phyloP scores from a whole-genome alignment of 2,113 vertebrate genomes.

The Rhinoderma darwinii region DNA sequence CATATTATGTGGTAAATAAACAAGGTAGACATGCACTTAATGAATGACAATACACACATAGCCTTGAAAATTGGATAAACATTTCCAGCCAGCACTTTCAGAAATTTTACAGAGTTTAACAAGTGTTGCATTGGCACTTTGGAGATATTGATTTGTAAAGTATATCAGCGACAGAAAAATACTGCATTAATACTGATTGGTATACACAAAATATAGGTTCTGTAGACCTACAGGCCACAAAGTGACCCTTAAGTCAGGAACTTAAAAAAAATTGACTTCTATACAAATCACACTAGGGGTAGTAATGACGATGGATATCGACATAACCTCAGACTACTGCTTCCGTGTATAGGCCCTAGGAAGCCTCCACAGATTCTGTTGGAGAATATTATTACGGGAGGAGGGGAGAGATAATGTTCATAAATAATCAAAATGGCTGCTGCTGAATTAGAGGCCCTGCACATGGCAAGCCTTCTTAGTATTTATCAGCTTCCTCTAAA shows the following conservation, averaged over 20 bases:
- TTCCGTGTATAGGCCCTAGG: too few species aligned
- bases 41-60: conserved; percentile 68
- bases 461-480: background rate
- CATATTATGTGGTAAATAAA: conserved; percentile 70
- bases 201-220: background rate
- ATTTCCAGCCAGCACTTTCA: conserved; percentile 31
- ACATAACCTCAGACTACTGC: too few species aligned
- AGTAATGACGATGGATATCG: too few species aligned
- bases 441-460: background rate
- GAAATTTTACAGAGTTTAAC: background rate
- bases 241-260: too few species aligned
- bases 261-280: too few species aligned
- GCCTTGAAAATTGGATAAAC: conserved; percentile 63
- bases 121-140: background rate
- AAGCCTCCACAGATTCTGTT: too few species aligned
- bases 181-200: background rate
- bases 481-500: too few species aligned
- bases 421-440: too few species aligned
- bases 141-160: background rate
- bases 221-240: background rate
- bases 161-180: background rate
- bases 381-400: too few species aligned
- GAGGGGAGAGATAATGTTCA: too few species aligned
- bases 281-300: too few species aligned
- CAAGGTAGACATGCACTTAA: conserved; percentile 72